Evolutionary conservation across 2,797 vertebrate species (phyloP).

Genomic region (Argya squamiceps): DNA sequence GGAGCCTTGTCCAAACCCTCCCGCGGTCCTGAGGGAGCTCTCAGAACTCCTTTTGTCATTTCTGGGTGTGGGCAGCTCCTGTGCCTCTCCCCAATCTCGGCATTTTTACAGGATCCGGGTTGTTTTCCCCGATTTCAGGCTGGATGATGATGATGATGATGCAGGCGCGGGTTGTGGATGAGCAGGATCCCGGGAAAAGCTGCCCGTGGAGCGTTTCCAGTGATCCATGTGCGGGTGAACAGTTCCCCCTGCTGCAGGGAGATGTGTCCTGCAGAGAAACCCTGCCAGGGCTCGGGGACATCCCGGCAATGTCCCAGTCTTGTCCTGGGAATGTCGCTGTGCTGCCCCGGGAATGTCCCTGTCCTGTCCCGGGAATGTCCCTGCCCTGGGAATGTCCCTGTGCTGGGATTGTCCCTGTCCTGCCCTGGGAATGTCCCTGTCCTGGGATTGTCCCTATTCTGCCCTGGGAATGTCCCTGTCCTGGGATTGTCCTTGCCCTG

Average conservation of each 20-base stretch:
- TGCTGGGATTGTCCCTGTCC: no score
- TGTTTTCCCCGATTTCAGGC: rapidly evolving
- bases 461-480: no score
- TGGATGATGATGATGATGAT: neutral
- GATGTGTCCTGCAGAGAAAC: no score
- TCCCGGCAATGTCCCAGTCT: no score
- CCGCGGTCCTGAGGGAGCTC: neutral
- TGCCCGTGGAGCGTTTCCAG: neutral
- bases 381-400: no score
- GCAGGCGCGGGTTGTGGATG: neutral
- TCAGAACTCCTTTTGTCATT: neutral
- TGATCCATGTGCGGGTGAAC: neutral
- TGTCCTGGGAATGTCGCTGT: no score
- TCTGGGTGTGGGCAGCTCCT: neutral
- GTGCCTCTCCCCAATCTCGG: rapidly evolving
- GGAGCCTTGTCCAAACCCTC: neutral
- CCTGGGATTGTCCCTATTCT: no score
- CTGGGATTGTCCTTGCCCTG: no score
- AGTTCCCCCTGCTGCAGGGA: neutral
- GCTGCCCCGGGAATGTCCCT: no score
- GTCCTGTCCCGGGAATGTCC: no score
- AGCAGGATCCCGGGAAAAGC: neutral
- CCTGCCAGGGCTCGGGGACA: no score
- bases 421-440: no score
- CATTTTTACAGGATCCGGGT: rapidly evolving